Base-by-base conservation (phyloP, 2,113 vertebrate genomes). In the Arenaria interpres region DNA sequence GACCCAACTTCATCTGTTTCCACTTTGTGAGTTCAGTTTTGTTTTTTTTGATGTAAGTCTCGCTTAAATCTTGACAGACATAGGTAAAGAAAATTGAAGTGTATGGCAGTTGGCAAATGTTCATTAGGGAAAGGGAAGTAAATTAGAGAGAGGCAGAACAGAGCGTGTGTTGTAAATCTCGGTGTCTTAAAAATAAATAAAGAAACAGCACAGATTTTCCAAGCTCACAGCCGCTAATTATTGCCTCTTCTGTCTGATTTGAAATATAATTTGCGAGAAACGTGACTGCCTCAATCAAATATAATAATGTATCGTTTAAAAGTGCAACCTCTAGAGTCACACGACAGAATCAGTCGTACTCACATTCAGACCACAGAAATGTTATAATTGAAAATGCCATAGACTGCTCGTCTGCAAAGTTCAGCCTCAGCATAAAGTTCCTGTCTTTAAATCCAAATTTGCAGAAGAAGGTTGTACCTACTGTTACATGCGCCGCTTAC, bases 241-340 rank as follows among this genome's bases (percentile, higher is more conserved):
- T 95, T 95, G 91, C 87, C 88, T 93, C 59, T 88, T 96, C 71
- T 87, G 30, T 79, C 76, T 97, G 89, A 91, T 91, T 87, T 73
- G 86, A 92, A 85, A 78, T 39, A 51, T 23, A 62, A 69, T 69
- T 76, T 67, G 37, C 1, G 3, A 92, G 77, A 89, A 89, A 57
- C 71, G 20, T 53, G 75, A 89, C 35, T 69, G 57, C 62, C 35
- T 94, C 91, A 93, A 93, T 96, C 87, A 85, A 50, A 79, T 27
- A 21, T 24, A 93, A 85, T 94, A 88, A 84, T 72, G 35, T 41
- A n/a, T 68, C 53, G 73, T 91, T 93, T 93, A 43, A 68, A 92
- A 89, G 63, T 69, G 20, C 66, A 92, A 37, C 66, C 35, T 85
- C 53, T 24, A 28, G 17, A 37, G 62, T 75, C 74, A 57, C 28